These are phyloP conservation scores for Pristiophorus japonicus DNA, from an alignment of 2,113 vertebrate genomes.

Conservation along the genomic window DNA sequence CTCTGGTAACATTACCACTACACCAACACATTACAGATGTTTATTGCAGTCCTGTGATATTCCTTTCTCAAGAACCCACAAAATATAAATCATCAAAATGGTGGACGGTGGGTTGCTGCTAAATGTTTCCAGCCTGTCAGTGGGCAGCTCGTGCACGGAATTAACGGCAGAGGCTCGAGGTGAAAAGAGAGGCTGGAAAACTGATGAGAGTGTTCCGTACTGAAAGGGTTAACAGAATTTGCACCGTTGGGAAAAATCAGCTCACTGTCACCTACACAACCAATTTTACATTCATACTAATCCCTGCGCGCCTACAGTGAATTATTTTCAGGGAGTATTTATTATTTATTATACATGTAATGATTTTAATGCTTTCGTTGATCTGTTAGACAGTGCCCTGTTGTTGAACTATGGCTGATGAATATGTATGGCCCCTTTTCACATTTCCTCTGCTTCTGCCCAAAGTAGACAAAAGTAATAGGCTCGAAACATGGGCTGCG, in stretches of 20 bases:
- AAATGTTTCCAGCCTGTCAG: no score
- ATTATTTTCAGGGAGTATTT: constrained; percentile 27
- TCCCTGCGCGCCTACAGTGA: neutral
- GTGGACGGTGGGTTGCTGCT: neutral
- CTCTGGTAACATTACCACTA: no score
- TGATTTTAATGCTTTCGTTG: constrained; percentile 35
- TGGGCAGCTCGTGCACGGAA: neutral
- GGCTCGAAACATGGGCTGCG: no score
- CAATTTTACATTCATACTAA: constrained; percentile 11
- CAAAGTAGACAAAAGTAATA: neutral
- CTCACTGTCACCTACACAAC: constrained; percentile 15
- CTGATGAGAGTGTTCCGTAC: neutral
- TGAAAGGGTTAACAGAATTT: constrained; percentile 10
- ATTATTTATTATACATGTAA: constrained; percentile 28
- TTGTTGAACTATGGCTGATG: constrained; percentile 18
- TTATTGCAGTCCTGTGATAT: no score
- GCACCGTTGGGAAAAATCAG: neutral
- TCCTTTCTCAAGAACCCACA: no score
- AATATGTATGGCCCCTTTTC: constrained; percentile 28
- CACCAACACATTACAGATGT: no score
- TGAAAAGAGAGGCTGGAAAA: neutral
- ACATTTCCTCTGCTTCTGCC: neutral
- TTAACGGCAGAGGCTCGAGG: neutral
- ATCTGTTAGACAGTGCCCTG: constrained; percentile 21
- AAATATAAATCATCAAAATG: neutral